Evolutionary conservation across 2,888 invertebrate species (phyloP), one percentile per base, ranked within the genome.

Genomic region (Agelastica alni): DNA sequence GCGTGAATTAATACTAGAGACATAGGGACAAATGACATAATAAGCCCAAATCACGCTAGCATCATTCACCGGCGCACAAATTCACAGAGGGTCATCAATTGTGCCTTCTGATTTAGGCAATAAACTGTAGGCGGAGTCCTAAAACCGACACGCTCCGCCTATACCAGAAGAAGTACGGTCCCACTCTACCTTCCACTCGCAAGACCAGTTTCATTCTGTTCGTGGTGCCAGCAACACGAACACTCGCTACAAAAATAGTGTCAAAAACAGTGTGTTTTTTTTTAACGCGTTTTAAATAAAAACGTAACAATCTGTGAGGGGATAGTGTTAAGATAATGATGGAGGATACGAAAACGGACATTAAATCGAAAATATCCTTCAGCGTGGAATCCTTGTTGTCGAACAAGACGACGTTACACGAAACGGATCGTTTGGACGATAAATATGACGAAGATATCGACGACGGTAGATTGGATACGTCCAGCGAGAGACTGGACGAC

Each of bases 351-450:
- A 74, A 75, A 62, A 72, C 71, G 26, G 71, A 70, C 51, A 71
- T 81, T 68, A 85, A 83, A 71, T 80, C 85, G 64, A 85, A 87
- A 66, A 87, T 88, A 70, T 87, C 87, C 57, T 88, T 88, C 75
- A 88, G 87, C 77, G 87, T 88, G 41, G 88, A 88, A 75, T 82
- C 87, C 0, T 70, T 88, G 14, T 72, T 88, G 26, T 77, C 63
- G 71, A 64, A 59, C 12, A 41, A 57, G 4, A 52, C 60, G 4
- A 36, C 60, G 1, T 42, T 39, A 4, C 42, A 45, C 7, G 59
- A 59, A 17, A 61, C 61, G 4, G 30, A 30, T n/a, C 49, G 54
- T 22, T 41, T 59, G 30, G 61, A 61, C 45, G 63, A 64, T 42
- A 59, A 61, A 48, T 56, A 56, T 18, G 62, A 64, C 12, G 65